Evolutionary conservation across 2,888 invertebrate species (phyloP), one percentile per base, ranked within the genome.

Genomic region (Polyommatus icarus): DNA sequence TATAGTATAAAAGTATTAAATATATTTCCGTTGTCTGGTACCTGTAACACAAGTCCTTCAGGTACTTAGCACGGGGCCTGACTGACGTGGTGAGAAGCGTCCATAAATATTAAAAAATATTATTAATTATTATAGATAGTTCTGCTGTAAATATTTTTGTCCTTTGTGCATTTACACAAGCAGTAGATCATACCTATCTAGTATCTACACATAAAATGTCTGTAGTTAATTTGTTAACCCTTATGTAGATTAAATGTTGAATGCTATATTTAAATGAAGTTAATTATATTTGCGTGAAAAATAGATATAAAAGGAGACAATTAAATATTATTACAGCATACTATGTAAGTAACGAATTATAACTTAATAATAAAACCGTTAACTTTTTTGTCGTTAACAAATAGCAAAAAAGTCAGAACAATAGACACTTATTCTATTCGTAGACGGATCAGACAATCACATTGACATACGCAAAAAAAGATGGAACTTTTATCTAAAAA

Each of bases 261-360:
- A 59, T 24, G 12, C 61, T 61, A 24, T 24, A 24, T 4, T 20
- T 57, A 57, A 8, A 7, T 59, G 0, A 59, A n/a, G 59, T 20
- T 8, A 61, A 61, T 61, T 61, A 61, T 7, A 61, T 24, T 24
- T 59, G 61, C 61, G 61, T 61, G 24, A 24, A 24, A 10, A 61
- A 61, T 61, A 24, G 24, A 61, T 0, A 61, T 24, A 24, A 61
- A 24, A 24, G 10, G 4, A 3, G 4, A 61, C 20, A 61, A 61
- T 61, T 61, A 61, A 61, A 61, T 61, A 61, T 59, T 59, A 24
- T 59, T 59, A 59, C 59, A 20, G 8, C 20, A 59, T 59, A 57
- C 57, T 32, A 32, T 3, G 32, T 32, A 32, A 32, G 32, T 32
- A 32, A n/a, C 1, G n/a, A n/a, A 57, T n/a, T n/a, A n/a, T n/a